Evolutionary conservation across 1,140 invertebrate species (phyloP), one percentile per base, ranked within the genome.

Genomic region (Goniozus legneri): DNA sequence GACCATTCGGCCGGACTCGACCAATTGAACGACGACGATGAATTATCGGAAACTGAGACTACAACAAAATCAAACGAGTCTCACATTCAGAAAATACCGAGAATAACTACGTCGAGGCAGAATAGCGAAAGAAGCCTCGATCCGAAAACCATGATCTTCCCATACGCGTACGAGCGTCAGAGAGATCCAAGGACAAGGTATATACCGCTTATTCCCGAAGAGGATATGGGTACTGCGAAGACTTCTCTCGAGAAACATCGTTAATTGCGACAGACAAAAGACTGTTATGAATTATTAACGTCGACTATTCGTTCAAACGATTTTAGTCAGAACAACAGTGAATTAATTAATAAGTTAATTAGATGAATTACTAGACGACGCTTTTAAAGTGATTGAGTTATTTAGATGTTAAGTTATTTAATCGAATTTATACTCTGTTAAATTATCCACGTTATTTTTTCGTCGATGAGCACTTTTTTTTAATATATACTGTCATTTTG

Each of bases 121-220:
- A 38, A 50, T 27, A 36, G 2, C 50, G 41, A 21, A 44, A 61
- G 30, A 51, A 58, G 32, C 0, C 30, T 19, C 2, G 46, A 19
- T 35, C 52, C 41, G 15, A 59, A 59, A 8, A 44, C 64, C 3
- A 63, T 73, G 38, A 55, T 71, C 4, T 75, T 74, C 35, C 73
- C 74, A 0, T 75, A 74, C 31, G 65, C 64, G 2, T 74, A 75
- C 31, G 73, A 74, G 21, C 61, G 62, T 3, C 69, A 65, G 34
- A 73, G 62, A 8, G 71, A 76, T 50, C 69, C 67, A 3, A 62
- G 65, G 27, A 75, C 71, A 3, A 69, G 70, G 24, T 76, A 76
- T 33, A 76, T 76, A 50, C 74, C 74, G 19, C 32, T 76, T 16
- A 62, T 73, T 19, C 65, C 71, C 0, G 65, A 69, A 16, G 73